Percentiles rank a stretch among this genome's conserved stretches.
Conservation (phyloP, 2,797 vertebrate genomes). For the Periophthalmus magnuspinnatus region DNA sequence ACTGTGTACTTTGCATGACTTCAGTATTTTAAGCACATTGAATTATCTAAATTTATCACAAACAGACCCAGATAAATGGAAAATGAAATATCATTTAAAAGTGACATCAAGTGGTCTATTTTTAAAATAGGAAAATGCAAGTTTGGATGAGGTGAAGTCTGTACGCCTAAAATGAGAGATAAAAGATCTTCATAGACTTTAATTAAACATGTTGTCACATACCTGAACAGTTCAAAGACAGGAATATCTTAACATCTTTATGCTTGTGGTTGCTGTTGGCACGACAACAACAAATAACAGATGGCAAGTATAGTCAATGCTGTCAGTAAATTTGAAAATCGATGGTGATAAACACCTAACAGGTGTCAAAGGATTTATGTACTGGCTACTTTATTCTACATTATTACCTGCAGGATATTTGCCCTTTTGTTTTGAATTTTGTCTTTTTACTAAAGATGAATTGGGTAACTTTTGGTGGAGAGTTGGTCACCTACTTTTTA, state of each 20-base stretch:
- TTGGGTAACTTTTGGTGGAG: too few relatives aligned
- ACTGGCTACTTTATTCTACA: too few relatives aligned
- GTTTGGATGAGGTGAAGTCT: neutral
- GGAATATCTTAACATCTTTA: neutral
- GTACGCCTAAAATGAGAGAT: neutral
- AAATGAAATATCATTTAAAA: neutral
- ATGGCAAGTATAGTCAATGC: neutral
- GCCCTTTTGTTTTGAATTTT: neutral
- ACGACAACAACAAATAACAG: neutral
- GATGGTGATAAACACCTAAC: neutral
- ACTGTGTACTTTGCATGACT: constrained; percentile 24
- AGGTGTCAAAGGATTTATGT: neutral
- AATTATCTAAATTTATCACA: constrained; percentile 37
- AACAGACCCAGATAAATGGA: constrained; percentile 13
- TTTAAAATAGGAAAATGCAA: neutral
- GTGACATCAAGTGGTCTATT: constrained; percentile 5
- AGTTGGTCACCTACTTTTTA: too few relatives aligned
- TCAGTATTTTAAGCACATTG: constrained; percentile 43
- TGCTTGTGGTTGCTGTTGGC: neutral
- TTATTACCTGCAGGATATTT: neutral
- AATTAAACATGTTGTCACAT: neutral
- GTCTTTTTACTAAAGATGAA: neutral
- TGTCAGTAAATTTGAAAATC: neutral
- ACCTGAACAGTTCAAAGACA: neutral
- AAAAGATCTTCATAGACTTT: neutral